Percentiles rank a stretch among this genome's conserved stretches.
phyloP scores from a whole-genome alignment of 2,888 invertebrate species.

The Balanococcus diminutus region DNA sequence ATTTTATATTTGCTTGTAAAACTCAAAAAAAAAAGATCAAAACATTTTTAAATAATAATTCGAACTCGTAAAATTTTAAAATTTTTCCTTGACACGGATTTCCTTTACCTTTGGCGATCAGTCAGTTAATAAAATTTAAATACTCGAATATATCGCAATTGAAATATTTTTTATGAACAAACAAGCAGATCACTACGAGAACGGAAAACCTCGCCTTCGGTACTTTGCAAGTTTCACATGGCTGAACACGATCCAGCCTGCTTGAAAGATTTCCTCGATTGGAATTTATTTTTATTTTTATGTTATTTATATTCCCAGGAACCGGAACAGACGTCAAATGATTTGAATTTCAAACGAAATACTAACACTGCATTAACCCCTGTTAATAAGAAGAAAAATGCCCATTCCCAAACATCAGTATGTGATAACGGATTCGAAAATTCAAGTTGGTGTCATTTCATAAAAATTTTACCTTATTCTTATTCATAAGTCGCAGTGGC shows the following conservation, averaged over 20 bases:
- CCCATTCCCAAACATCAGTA: constrained; percentile 25
- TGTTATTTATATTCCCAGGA: background rate
- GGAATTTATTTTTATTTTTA: background rate
- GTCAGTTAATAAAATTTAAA: background rate
- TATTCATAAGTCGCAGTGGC: too few relatives aligned
- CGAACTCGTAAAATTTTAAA: background rate
- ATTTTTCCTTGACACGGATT: background rate
- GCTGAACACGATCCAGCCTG: background rate
- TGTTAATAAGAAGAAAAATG: constrained; percentile 22
- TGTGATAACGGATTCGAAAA: background rate
- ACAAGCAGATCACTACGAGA: background rate
- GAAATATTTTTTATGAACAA: background rate
- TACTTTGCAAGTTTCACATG: background rate
- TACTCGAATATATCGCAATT: background rate
- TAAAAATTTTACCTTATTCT: background rate
- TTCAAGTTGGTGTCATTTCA: background rate
- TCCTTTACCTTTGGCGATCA: background rate
- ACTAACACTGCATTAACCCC: background rate
- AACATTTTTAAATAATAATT: too few relatives aligned
- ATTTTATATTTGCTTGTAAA: background rate
- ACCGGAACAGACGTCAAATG: background rate
- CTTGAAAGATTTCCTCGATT: background rate
- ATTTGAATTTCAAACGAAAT: background rate
- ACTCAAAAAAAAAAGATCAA: background rate
- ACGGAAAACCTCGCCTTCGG: background rate